Evolutionary conservation across 53 echinoderm and acorn worm species (phyloP), one percentile per base, ranked within the genome.

Genomic region (Luidia sarsii): DNA sequence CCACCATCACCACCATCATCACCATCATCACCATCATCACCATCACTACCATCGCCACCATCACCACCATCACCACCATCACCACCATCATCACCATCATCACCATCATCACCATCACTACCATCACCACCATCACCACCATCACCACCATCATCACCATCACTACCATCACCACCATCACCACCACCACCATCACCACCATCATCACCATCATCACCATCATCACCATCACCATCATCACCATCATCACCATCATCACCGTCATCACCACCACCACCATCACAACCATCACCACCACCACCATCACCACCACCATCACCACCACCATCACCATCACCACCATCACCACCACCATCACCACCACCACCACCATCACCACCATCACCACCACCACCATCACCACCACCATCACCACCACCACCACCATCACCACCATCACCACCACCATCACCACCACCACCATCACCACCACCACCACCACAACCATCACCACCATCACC

Each of bases 251-350:
- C 41, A 46, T 0, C 48, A 69, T 16, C 48, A 22, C 70, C 28
- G 16, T 30, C 29, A 53, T 16, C 25, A 20, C 53, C 9, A 4
- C 53, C n/a, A n/a, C n/a, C n/a, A n/a, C n/a, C n/a, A n/a, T n/a
- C n/a, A n/a, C n/a, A n/a, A n/a, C n/a, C n/a, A 29, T 8, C 10
- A 39, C 18, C 39, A 36, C 33, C 31, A 51, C 30, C 24, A 25
- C 19, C 72, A 50, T 18, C 29, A 70, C 35, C 15, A 70, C 71
- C 33, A 70, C 71, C 7, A 50, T 27, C 33, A 50, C 50, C 4
- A 24, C 50, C 33, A 24, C 50, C 15, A 70, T 43, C 38, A 53
- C 57, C 25, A 73, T 13, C 25, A 73, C 74, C 2, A 55, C 32
- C 19, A 25, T 6, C 41, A 39, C 41, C 20, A 4, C 22, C 41